These are phyloP conservation scores for Fratercula arctica DNA, from an alignment of 2,797 vertebrate species.

Conservation along the genomic window DNA sequence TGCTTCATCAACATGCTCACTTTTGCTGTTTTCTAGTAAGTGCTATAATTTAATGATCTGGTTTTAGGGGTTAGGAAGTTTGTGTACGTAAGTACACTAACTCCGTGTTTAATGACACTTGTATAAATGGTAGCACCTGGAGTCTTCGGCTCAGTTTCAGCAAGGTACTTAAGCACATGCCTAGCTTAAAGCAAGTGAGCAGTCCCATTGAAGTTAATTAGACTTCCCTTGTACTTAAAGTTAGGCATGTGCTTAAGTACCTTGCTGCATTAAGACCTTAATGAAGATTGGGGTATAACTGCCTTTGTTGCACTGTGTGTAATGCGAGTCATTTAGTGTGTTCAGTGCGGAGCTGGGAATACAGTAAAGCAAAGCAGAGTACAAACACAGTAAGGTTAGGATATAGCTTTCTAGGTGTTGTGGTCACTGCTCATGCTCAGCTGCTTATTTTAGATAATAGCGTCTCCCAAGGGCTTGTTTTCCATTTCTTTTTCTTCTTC, in stretches of 20 bases:
- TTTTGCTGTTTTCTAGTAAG: conserved; percentile 22
- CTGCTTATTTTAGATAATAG: conserved; percentile 5
- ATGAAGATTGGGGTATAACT: conserved; percentile 67
- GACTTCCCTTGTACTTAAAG: conserved; percentile 68
- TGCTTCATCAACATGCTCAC: conserved; percentile 36
- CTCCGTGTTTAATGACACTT: conserved; percentile 67
- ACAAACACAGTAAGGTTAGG: not conserved
- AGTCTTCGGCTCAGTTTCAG: conserved; percentile 56
- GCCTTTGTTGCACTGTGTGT: conserved; percentile 48
- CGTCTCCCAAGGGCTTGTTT: not conserved
- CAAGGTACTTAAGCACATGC: conserved; percentile 62
- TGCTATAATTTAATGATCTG: conserved; percentile 52
- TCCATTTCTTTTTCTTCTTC: not conserved
- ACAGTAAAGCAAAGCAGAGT: conserved; percentile 9
- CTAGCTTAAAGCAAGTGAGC: conserved; percentile 55
- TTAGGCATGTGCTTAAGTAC: conserved; percentile 68
- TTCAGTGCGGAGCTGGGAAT: not conserved
- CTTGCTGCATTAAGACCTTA: conserved; percentile 65
- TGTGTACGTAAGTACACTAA: conserved; percentile 55
- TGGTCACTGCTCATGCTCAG: conserved; percentile 30
- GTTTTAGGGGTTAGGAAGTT: conserved; percentile 67
- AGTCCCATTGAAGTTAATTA: conserved; percentile 71
- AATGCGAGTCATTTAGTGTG: conserved; percentile 46
- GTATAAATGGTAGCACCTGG: conserved; percentile 65
- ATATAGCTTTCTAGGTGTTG: not conserved